Percentiles rank a stretch among this genome's conserved stretches.
Conservation (phyloP, 2,797 vertebrate genomes). For the Falco novaeseelandiae region DNA sequence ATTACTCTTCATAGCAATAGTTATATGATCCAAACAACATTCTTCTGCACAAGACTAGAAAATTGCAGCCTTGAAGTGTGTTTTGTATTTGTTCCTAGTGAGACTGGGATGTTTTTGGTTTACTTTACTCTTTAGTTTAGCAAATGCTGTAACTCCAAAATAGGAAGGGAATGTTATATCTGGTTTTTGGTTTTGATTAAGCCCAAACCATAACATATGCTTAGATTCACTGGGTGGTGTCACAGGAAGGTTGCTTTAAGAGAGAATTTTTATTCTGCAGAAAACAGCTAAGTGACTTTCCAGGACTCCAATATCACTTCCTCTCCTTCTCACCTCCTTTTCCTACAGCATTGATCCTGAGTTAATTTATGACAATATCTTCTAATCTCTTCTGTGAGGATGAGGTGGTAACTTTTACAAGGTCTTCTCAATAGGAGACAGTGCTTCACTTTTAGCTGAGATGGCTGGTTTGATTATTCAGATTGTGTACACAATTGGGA, state of each 20-base stretch:
- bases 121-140: background rate
- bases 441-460: background rate
- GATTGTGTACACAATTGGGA: background rate
- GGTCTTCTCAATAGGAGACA: background rate
- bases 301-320: background rate
- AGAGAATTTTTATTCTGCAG: background rate
- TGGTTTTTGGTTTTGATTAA: conserved; percentile 22
- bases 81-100: background rate
- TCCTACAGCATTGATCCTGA: background rate
- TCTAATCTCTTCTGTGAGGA: background rate
- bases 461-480: background rate
- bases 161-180: background rate
- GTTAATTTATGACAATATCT: background rate
- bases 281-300: background rate
- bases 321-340: background rate
- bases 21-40: background rate
- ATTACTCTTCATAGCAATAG: background rate
- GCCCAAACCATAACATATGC: background rate
- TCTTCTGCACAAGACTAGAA: background rate
- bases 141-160: background rate
- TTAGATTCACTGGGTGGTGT: background rate
- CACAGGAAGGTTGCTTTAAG: background rate
- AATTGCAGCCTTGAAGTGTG: background rate
- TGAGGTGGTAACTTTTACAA: background rate
- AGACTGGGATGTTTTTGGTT: background rate